Conservation (phyloP, 2,113 vertebrate species). For the Tachuris rubrigastra region DNA sequence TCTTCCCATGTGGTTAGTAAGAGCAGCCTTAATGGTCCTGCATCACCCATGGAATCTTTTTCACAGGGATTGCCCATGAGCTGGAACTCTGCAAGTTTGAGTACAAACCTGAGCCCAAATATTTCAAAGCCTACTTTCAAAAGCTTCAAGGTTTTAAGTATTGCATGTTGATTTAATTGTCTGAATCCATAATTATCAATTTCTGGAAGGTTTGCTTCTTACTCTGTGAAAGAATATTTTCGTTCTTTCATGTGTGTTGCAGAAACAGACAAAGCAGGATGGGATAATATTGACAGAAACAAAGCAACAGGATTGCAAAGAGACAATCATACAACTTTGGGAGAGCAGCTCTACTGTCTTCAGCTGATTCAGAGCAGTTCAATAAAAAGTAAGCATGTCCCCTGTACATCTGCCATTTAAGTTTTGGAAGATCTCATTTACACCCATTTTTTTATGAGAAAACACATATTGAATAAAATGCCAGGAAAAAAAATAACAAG, state of each 20-base stretch:
- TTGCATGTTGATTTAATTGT: not conserved
- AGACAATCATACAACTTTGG: accelerated
- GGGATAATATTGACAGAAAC: not conserved
- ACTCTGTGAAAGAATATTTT: not conserved
- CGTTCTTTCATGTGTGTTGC: not conserved
- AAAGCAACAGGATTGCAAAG: not conserved
- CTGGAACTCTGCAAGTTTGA: not conserved
- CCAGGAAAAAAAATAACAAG: not conserved
- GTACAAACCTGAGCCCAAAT: not conserved
- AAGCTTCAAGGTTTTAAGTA: not conserved
- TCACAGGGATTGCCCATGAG: not conserved
- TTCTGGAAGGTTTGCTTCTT: not conserved
- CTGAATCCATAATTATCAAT: not conserved
- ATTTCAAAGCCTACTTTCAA: not conserved
- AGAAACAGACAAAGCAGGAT: not conserved
- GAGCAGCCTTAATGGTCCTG: not conserved
- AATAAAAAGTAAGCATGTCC: not conserved
- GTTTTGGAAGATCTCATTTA: not conserved
- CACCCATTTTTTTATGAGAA: not conserved
- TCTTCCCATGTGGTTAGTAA: accelerated
- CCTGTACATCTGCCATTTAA: not conserved
- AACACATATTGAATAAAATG: not conserved
- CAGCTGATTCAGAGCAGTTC: not conserved
- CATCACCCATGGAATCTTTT: not conserved
- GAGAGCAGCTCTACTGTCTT: not conserved